phyloP scores from a whole-genome alignment of 2,113 vertebrate genomes.

The Oxyura jamaicensis region DNA sequence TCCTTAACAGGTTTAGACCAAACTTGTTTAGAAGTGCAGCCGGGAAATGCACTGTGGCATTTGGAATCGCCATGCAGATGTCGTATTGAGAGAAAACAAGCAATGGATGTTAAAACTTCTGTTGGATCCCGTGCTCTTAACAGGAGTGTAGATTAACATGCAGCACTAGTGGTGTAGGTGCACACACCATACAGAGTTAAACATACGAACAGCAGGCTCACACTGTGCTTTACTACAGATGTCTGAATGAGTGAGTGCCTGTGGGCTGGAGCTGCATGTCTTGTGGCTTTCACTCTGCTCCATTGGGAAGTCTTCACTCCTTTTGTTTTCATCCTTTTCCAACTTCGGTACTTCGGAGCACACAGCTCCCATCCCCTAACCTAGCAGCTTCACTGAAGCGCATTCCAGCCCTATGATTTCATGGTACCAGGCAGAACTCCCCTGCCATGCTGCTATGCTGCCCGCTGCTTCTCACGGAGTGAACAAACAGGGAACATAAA shows the following conservation, averaged over 20 bases:
- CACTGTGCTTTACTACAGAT: conserved; percentile 35
- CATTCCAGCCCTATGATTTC: conserved; percentile 82
- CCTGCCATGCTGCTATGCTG: conserved; percentile 72
- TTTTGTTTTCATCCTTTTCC: conserved; percentile 74
- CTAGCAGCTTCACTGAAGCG: conserved; percentile 59
- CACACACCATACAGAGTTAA: conserved; percentile 56
- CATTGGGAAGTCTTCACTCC: conserved; percentile 51
- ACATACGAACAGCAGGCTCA: conserved; percentile 19
- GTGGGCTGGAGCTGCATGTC: conserved; percentile 60
- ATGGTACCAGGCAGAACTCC: conserved; percentile 74
- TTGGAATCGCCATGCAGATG: background rate
- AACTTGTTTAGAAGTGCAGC: background rate
- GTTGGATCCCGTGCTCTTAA: background rate
- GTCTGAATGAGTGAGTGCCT: conserved; percentile 48
- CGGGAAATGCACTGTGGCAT: background rate
- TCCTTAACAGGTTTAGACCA: background rate
- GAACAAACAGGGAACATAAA: conserved; percentile 74
- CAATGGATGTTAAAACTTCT: background rate
- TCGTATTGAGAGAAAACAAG: background rate
- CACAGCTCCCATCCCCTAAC: conserved; percentile 64
- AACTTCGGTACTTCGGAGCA: conserved; percentile 62
- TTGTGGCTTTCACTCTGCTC: conserved; percentile 71
- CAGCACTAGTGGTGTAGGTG: conserved; percentile 8
- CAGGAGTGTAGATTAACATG: background rate
- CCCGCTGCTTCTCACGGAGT: conserved; percentile 66